Conservation (phyloP, 2,888 invertebrate genomes). For the Drosophila koepferae region DNA sequence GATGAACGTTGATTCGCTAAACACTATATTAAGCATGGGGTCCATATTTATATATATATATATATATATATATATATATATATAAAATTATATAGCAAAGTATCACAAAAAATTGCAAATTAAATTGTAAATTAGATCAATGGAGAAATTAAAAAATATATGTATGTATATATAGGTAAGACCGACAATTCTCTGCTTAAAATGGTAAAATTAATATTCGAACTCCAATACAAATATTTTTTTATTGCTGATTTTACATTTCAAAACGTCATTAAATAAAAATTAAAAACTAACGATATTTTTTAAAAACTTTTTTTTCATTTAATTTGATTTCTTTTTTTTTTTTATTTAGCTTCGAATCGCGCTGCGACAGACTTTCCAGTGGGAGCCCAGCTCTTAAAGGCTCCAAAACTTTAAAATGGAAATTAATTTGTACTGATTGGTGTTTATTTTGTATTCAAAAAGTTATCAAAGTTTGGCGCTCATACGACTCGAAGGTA, state of each 20-base stretch:
- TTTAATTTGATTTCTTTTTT: not conserved
- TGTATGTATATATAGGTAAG: conserved; percentile 30
- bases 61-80: conserved; percentile 48
- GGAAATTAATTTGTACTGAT: conserved; percentile 79
- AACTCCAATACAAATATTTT: conserved; percentile 64
- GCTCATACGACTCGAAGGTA: conserved; percentile 46
- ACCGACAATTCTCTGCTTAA: conserved; percentile 68
- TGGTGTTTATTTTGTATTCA: conserved; percentile 58
- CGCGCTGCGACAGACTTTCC: conserved; percentile 22
- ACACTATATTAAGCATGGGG: too few species aligned
- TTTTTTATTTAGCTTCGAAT: conserved; percentile 57
- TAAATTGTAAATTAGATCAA: conserved; percentile 79
- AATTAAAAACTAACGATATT: conserved; percentile 24
- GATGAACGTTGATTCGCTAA: too few species aligned
- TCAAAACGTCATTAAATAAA: conserved; percentile 41
- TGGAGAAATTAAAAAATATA: conserved; percentile 57
- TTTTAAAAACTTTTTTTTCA: conserved; percentile 21
- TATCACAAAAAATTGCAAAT: conserved; percentile 85
- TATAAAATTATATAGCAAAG: conserved; percentile 76
- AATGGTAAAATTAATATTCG: conserved; percentile 73
- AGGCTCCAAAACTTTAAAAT: conserved; percentile 64
- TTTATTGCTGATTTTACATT: conserved; percentile 35
- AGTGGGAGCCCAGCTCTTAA: conserved; percentile 34
- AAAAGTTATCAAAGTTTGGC: conserved; percentile 50
- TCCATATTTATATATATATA: too few species aligned